These are phyloP conservation scores for Pollenia griseotomentosa DNA, from an alignment of 2,888 invertebrate genomes.

Conservation along the genomic window DNA sequence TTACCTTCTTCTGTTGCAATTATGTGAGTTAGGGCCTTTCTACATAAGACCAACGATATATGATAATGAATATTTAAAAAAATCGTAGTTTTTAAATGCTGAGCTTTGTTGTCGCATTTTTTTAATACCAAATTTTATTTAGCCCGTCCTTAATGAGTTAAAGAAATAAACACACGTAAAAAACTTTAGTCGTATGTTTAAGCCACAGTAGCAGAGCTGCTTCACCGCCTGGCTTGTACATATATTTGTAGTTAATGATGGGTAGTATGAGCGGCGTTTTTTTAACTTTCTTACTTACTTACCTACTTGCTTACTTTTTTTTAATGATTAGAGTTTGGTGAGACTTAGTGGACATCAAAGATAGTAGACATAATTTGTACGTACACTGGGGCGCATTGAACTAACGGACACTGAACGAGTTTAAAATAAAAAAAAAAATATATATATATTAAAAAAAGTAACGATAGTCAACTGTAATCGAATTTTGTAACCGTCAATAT, in stretches of 20 bases:
- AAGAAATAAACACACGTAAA: conserved; percentile 19
- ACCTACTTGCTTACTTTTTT: conserved; percentile 26
- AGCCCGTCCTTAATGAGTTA: conserved; percentile 3
- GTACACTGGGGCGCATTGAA: conserved; percentile 57
- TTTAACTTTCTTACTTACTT: conserved; percentile 33
- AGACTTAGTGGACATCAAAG: conserved; percentile 52
- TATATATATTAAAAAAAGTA: background rate
- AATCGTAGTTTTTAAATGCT: no score
- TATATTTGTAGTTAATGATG: conserved; percentile 6
- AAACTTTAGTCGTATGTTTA: conserved; percentile 2
- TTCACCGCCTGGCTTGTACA: conserved; percentile 18
- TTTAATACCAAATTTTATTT: background rate
- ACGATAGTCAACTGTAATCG: background rate
- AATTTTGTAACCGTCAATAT: conserved; percentile 1
- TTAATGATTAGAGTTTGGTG: conserved; percentile 50
- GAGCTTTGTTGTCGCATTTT: background rate
- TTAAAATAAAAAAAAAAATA: conserved; percentile 7
- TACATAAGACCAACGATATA: no score
- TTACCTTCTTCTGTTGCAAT: no score
- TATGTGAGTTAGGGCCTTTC: no score
- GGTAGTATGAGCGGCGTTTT: conserved; percentile 17
- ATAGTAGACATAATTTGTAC: conserved; percentile 66
- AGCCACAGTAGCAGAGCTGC: conserved; percentile 1
- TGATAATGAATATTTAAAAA: no score
- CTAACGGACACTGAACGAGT: conserved; percentile 39